Conservation (phyloP, 2,113 vertebrate species). For the Lethenteron camtschaticum region DNA sequence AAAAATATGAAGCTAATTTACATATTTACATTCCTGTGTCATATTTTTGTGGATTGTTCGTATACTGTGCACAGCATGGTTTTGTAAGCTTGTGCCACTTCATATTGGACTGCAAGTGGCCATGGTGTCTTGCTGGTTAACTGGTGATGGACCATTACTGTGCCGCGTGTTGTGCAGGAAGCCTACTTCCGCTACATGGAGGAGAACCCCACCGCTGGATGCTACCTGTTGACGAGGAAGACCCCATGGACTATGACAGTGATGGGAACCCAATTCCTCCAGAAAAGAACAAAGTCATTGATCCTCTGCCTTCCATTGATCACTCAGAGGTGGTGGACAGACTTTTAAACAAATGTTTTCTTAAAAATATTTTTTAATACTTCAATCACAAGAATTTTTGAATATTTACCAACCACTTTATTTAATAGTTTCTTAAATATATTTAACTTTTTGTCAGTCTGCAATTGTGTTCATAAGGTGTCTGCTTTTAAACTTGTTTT, state of each 20-base stretch:
- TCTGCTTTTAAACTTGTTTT: not conserved
- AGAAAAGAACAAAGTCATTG: constrained; percentile 61
- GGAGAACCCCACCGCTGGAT: constrained; percentile 91
- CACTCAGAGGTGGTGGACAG: constrained; percentile 53
- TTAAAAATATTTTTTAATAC: no score
- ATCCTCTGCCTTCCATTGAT: constrained; percentile 84
- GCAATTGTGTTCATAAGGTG: not conserved
- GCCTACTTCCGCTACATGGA: constrained; percentile 99
- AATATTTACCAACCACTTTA: not conserved
- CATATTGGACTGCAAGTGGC: no score
- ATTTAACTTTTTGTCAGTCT: not conserved
- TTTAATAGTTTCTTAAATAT: not conserved
- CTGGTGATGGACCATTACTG: not conserved
- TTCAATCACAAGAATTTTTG: no score
- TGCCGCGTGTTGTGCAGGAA: constrained; percentile 56
- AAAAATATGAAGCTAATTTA: no score
- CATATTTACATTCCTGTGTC: no score
- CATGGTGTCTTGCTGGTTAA: no score
- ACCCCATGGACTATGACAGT: constrained; percentile 88
- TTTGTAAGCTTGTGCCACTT: no score
- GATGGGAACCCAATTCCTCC: constrained; percentile 84
- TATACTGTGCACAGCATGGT: no score
- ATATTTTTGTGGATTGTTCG: no score
- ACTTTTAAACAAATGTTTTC: not conserved
- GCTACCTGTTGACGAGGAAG: constrained; percentile 74